Conservation (phyloP, 2,888 invertebrate species). For the Chloroclysta siterata region DNA sequence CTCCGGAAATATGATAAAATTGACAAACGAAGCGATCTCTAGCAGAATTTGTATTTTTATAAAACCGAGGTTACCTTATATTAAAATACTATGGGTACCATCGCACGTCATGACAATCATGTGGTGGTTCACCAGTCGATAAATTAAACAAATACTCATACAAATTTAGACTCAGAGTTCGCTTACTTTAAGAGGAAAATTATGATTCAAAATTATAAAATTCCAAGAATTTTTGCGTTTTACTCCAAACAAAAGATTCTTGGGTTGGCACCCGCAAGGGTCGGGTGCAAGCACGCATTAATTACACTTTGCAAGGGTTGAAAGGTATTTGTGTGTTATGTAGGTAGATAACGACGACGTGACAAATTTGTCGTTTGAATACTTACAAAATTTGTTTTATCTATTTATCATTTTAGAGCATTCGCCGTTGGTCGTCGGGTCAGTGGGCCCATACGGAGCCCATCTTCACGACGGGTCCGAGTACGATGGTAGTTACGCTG, state of each 20-base stretch:
- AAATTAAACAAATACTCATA: neutral
- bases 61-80: no score
- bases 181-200: slow-evolving; percentile 22
- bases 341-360: slow-evolving; percentile 48
- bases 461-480: slow-evolving; percentile 96
- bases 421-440: slow-evolving; percentile 90
- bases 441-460: slow-evolving; percentile 97
- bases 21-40: slow-evolving; percentile 47
- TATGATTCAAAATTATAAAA: slow-evolving; percentile 52
- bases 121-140: neutral
- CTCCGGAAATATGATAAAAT: slow-evolving; percentile 49
- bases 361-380: slow-evolving; percentile 41
- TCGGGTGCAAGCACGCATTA: slow-evolving; percentile 81
- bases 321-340: slow-evolving; percentile 58
- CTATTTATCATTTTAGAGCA: slow-evolving; percentile 57
- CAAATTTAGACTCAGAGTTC: neutral
- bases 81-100: no score
- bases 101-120: no score
- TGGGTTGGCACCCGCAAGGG: slow-evolving; percentile 65
- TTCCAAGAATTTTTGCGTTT: slow-evolving; percentile 72
- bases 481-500: slow-evolving; percentile 94
- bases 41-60: neutral
- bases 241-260: slow-evolving; percentile 67
- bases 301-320: slow-evolving; percentile 75
- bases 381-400: slow-evolving; percentile 29